A percentile compares a stretch with the other conserved stretches of the same genome.
Evolutionary conservation across 2,797 vertebrate genomes (phyloP).

Genomic region (Anomalospiza imberbis): DNA sequence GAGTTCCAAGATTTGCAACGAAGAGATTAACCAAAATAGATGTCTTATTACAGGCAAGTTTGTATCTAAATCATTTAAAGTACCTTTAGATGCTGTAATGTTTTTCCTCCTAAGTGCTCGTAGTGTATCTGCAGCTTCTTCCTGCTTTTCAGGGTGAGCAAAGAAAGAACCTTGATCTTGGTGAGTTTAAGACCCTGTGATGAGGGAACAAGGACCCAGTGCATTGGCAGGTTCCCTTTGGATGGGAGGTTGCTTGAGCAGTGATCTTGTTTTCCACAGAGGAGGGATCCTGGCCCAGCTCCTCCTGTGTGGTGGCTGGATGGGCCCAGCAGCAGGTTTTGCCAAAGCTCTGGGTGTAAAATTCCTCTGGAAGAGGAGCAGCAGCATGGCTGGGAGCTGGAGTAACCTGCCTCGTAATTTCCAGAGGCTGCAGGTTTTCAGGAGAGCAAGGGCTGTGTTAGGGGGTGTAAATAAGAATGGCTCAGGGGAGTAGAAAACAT

Average conservation of each 20-base stretch:
- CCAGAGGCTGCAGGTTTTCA: not conserved
- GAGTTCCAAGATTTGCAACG: slow-evolving; percentile 69
- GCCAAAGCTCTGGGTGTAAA: not conserved
- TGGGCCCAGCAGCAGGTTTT: not conserved
- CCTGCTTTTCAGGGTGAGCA: not conserved
- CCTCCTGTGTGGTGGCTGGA: not conserved
- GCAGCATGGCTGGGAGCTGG: not conserved
- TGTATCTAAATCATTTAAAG: slow-evolving; percentile 70
- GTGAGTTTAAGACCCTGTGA: not conserved
- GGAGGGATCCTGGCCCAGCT: not conserved
- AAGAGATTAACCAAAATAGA: slow-evolving; percentile 72
- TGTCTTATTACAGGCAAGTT: slow-evolving; percentile 68
- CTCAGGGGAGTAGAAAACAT: not conserved
- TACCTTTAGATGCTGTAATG: slow-evolving; percentile 54
- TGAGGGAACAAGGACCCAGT: not conserved
- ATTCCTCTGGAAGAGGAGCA: not conserved
- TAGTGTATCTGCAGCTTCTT: not conserved
- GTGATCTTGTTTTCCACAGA: not conserved
- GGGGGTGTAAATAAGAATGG: not conserved
- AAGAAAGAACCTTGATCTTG: not conserved
- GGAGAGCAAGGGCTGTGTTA: not conserved
- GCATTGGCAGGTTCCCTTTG: not conserved
- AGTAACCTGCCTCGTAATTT: not conserved
- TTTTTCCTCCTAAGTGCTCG: slow-evolving; percentile 29
- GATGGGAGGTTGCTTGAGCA: not conserved